phyloP scores from a whole-genome alignment of 1,140 invertebrate species.

The Popillia japonica region DNA sequence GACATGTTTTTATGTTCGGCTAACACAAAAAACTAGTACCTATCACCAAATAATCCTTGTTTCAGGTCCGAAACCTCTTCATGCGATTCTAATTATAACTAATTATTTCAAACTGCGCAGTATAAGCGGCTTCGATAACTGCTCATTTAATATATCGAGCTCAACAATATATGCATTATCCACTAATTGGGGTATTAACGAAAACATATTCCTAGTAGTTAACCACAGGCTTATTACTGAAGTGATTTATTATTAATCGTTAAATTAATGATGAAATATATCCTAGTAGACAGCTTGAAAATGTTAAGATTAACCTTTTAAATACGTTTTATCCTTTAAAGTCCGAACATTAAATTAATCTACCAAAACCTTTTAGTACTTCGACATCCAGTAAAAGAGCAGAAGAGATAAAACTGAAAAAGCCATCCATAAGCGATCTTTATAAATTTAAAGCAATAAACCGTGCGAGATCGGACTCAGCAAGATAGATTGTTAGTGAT shows the following conservation, averaged over 20 bases:
- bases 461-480: constrained; percentile 26
- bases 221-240: background rate
- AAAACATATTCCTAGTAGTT: background rate
- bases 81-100: no score
- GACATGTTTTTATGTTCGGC: no score
- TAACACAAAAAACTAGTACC: no score
- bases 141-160: no score
- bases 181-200: no score
- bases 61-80: no score
- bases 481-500: constrained; percentile 22
- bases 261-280: background rate
- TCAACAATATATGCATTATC: no score
- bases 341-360: constrained; percentile 27
- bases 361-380: constrained; percentile 30
- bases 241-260: background rate
- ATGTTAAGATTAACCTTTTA: constrained; percentile 25
- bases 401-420: constrained; percentile 26
- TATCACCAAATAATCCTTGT: no score
- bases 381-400: constrained; percentile 25
- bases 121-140: no score
- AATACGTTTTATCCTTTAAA: constrained; percentile 8
- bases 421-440: constrained; percentile 28
- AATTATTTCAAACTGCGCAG: no score
- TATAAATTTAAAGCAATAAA: constrained; percentile 36
- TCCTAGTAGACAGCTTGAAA: background rate